A percentile compares a stretch with the other conserved stretches of the same genome.
phyloP scores from a whole-genome alignment of 92 coral and sea anemone species.

The Plumapathes pennacea region DNA sequence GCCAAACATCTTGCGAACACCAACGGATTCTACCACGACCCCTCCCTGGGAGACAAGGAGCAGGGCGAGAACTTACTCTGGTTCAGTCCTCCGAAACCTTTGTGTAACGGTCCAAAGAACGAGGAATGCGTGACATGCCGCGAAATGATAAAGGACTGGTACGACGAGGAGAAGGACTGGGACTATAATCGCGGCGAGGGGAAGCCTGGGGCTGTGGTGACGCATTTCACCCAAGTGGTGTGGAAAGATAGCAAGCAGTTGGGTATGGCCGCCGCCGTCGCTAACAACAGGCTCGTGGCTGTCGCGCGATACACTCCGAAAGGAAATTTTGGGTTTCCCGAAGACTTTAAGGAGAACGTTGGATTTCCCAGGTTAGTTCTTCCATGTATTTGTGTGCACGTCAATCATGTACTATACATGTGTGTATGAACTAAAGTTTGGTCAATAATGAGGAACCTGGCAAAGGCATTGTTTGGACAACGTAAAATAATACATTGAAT shows the following conservation, averaged over 20 bases:
- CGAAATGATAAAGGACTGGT: conserved; percentile 80
- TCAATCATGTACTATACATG: no score
- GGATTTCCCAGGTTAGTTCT: no score
- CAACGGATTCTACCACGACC: conserved; percentile 36
- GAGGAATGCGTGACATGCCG: conserved; percentile 56
- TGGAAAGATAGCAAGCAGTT: conserved; percentile 75
- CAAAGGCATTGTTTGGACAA: no score
- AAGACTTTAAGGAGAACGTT: conserved; percentile 56
- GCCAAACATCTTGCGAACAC: conserved; percentile 36
- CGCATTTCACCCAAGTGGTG: conserved; percentile 85
- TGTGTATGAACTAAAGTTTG: no score
- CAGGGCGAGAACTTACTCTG: conserved; percentile 81
- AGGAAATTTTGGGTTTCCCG: conserved; percentile 51
- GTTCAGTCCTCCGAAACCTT: conserved; percentile 46
- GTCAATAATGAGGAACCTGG: no score
- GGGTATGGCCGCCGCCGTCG: conserved; percentile 78
- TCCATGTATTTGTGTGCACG: no score
- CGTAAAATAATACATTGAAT: no score
- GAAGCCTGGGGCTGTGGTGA: conserved; percentile 46
- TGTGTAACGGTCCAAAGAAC: conserved; percentile 46
- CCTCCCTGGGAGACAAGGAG: conserved; percentile 20
- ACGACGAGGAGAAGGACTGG: conserved; percentile 62
- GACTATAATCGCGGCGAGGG: conserved; percentile 53
- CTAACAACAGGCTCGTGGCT: conserved; percentile 25
- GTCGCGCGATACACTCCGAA: conserved; percentile 77